Conservation (phyloP, 2,888 invertebrate species). For the Eretmocerus hayati region DNA sequence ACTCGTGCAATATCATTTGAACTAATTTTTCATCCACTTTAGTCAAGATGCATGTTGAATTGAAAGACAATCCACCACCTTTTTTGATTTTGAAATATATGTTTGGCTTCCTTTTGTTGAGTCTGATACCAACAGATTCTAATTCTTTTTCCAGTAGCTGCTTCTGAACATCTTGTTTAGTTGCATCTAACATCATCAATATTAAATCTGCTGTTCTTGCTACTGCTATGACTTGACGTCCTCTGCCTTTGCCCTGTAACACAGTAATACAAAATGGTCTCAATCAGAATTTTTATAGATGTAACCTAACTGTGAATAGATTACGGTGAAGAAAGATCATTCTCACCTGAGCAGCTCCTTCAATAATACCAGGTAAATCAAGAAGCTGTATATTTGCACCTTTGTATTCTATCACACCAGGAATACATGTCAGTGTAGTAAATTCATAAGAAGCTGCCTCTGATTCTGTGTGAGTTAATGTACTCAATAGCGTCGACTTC, state of each 20-base stretch:
- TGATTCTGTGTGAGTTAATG: slow-evolving; percentile 91
- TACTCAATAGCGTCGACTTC: slow-evolving; percentile 94
- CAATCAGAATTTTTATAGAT: not conserved
- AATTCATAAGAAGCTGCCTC: slow-evolving; percentile 98
- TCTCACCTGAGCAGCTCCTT: slow-evolving; percentile 85
- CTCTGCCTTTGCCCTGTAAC: slow-evolving; percentile 71
- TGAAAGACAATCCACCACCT: slow-evolving; percentile 94
- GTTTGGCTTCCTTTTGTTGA: slow-evolving; percentile 92
- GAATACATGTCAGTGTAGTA: slow-evolving; percentile 97
- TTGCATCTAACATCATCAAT: slow-evolving; percentile 98
- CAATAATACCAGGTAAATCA: slow-evolving; percentile 98
- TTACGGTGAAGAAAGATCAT: not conserved
- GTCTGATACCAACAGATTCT: slow-evolving; percentile 94
- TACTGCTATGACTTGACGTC: slow-evolving; percentile 93
- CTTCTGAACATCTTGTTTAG: slow-evolving; percentile 94
- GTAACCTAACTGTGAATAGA: not conserved
- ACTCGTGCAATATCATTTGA: slow-evolving; percentile 96
- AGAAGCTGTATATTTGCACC: slow-evolving; percentile 97
- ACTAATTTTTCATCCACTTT: slow-evolving; percentile 95
- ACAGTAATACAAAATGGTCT: not conserved
- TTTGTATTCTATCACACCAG: slow-evolving; percentile 96
- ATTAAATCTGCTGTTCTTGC: slow-evolving; percentile 97
- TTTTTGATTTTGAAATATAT: slow-evolving; percentile 98
- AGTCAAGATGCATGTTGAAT: slow-evolving; percentile 88
- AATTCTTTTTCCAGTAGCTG: slow-evolving; percentile 87